Base-by-base conservation (phyloP, 2,888 invertebrate genomes). In the Nysson spinosus region DNA sequence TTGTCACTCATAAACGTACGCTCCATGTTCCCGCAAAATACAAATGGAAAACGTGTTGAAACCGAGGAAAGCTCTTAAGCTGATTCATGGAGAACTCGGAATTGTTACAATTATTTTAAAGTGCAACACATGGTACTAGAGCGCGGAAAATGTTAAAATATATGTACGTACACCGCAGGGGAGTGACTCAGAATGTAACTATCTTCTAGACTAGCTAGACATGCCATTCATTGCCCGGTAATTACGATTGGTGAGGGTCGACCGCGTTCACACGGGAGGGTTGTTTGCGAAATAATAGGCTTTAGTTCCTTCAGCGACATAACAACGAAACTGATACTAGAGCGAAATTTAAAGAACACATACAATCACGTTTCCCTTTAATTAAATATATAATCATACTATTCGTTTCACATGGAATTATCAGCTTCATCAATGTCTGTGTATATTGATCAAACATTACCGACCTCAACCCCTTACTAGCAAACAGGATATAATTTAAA, bases 281-380 rank as follows among this genome's bases (percentile, higher is more conserved):
- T 62, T 51, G 58, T 57, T 69, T 67, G 67, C 55, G 73, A 69
- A 75, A 73, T 73, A 67, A 73, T 39, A 69, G 69, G 69, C 67
- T 63, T 50, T 51, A 30, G 44, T 61, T 72, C 42, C 69, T 69
- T 70, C 70, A 77, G 72, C 71, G 76, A 72, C 69, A 52, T 37
- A 22, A 32, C 47, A 72, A 65, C 65, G 68, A 66, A 65, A 66
- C 39, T 49, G 61, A 50, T 57, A 20, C 30, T 40, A 17, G 57
- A 43, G 60, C 30, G 55, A 43, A 40, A 58, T 62, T 44, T 55
- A 46, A n/a, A 44, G 57, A 52, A 67, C 51, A 71, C 55, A 43
- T 49, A 37, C 39, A 54, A 49, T 67, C 46, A 51, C 70, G 63
- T 71, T 71, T n/a, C n/a, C n/a, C n/a, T n/a, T n/a, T n/a, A n/a